Evolutionary conservation across 2,797 vertebrate genomes (phyloP), one percentile per base, ranked within the genome.

Genomic region (Sebastes kiyomatsui): DNA sequence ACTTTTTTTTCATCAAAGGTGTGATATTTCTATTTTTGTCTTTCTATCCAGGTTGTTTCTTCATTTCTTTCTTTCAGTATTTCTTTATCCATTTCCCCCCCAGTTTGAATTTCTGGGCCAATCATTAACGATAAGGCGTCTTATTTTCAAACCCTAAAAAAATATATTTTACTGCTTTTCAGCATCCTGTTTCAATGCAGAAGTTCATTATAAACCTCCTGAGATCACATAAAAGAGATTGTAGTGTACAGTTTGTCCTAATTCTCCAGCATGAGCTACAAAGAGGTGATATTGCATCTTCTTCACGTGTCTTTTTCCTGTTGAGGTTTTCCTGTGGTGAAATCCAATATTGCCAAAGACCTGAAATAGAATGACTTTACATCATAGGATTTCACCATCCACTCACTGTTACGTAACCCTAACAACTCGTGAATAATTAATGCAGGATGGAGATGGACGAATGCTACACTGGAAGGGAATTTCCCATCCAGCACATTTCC

Each of bases 341-440:
- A 85, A 78, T 56, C 25, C 35, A 72, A 32, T 74, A 64, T 28
- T 23, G 30, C 70, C 60, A 60, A 28, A 9, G 32, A 54, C 49
- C 72, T 65, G 62, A 85, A 91, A 92, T 83, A 87, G 75, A 78
- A 58, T 23, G 38, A 55, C 62, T 82, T 68, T 62, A 67, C 58
- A 20, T 75, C 65, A 62, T 75, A 70, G 55, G 55, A 61, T 83
- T 87, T 83, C 85, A 81, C 71, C 72, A 85, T 85, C 67, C 67
- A 46, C 70, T 81, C 35, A 9, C 42, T 54, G 42, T 92, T 91
- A 90, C 62, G 85, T 85, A 90, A 92, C 64, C 18, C 20, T 33
- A 49, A 74, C 59, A 82, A 42, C 71, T 68, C 13, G 18, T 92
- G 73, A 92, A 92, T 91, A 71, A 88, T 92, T 81, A 68, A 90